Conservation (phyloP, 2,113 vertebrate species). For the Ctenomys sociabilis region DNA sequence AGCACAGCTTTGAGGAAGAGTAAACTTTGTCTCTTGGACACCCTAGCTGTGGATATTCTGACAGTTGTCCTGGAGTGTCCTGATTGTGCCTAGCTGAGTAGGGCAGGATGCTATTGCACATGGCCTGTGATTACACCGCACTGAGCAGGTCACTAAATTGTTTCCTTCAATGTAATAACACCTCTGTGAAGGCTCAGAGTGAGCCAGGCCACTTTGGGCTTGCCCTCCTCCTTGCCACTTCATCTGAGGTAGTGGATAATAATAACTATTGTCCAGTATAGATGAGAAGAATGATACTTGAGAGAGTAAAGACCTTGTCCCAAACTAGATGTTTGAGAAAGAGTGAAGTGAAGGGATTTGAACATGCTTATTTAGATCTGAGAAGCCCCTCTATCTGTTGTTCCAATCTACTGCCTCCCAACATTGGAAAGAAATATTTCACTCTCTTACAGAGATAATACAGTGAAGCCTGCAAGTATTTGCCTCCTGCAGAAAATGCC, state of each 20-base stretch:
- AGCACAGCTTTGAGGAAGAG: background rate
- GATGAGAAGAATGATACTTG: slow-evolving; percentile 38
- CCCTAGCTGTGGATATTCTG: background rate
- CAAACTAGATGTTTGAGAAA: background rate
- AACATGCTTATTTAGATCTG: slow-evolving; percentile 5
- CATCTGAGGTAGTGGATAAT: background rate
- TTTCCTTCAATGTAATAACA: slow-evolving; percentile 28
- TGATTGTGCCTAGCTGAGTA: background rate
- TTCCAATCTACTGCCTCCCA: background rate
- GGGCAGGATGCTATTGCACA: background rate
- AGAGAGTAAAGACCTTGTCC: slow-evolving; percentile 43
- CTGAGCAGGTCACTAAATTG: background rate
- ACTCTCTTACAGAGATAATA: background rate
- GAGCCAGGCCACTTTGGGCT: background rate
- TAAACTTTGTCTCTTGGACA: background rate
- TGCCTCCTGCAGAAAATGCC: background rate
- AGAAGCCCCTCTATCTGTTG: background rate
- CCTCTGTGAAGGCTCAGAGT: background rate
- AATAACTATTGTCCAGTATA: slow-evolving; percentile 27
- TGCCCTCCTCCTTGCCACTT: background rate
- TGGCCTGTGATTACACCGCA: background rate
- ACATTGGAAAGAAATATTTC: slow-evolving; percentile 10
- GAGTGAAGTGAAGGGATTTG: background rate
- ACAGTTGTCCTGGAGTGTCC: background rate
- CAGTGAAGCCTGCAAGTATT: background rate